Evolutionary conservation across 2,113 vertebrate genomes (phyloP), one percentile per base, ranked within the genome.

Genomic region (Ciconia maguari): DNA sequence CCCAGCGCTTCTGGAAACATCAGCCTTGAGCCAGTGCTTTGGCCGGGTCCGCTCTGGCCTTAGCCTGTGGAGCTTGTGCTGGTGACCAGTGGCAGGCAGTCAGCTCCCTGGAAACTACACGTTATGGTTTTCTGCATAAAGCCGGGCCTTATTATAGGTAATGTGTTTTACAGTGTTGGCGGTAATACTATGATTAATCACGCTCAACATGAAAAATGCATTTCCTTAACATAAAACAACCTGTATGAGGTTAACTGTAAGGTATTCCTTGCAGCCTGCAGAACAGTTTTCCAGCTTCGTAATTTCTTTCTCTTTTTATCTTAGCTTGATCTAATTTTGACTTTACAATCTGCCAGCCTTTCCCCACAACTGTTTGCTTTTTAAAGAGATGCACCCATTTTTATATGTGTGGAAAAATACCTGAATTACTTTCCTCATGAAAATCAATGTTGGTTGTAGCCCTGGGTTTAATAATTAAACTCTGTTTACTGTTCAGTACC

Each of bases 101-200:
- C 49, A 48, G 30, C 22, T 44, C 48, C n/a, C 36, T 18, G 52
- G 22, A 10, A 34, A 21, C 19, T 9, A 1, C 4, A 0, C 8
- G 0, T 26, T 3, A 36, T 2, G 25, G 26, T 17, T 44, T 66
- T 52, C 38, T 22, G 22, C 24, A 3, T 54, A 21, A 22, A 48
- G 19, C n/a, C 7, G 3, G 51, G 38, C 38, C 1, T 0, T 36
- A 0, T 17, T 78, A 10, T 2, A 55, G 54, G 15, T 13, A 12
- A 32, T 17, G 32, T 17, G 19, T 30, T 70, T 49, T 44, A 49
- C 29, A 44, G 2, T 1, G 0, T 44, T 22, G 51, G 27, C 32
- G 41, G 24, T 49, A 62, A 32, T 34, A 24, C 42, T 30, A 13
- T 1, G 14, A 54, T 64, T 19, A 13, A 38, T 52, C 26, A 5